Evolutionary conservation across 1,140 invertebrate species (phyloP).

Genomic region (Drosophila varians): DNA sequence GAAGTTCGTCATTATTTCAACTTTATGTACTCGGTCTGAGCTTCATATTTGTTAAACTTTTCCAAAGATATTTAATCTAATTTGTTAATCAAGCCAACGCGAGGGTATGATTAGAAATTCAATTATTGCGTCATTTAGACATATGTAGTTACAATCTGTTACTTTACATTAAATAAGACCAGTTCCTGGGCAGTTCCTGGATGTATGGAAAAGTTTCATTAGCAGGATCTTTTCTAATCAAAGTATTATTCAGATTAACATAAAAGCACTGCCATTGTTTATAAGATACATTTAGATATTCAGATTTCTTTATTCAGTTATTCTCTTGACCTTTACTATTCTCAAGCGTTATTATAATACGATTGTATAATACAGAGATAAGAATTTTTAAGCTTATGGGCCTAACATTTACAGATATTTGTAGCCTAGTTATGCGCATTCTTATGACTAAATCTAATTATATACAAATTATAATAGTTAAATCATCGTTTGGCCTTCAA

Average conservation of each 20-base stretch:
- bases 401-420: conserved; percentile 55
- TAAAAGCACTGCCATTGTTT: neutral
- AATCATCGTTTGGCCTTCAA: conserved; percentile 9
- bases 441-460: conserved; percentile 26
- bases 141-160: neutral
- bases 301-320: conserved; percentile 30
- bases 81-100: neutral
- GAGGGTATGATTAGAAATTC: neutral
- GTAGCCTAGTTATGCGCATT: conserved; percentile 24
- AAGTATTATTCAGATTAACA: neutral
- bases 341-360: conserved; percentile 34
- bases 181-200: neutral
- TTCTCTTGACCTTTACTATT: conserved; percentile 30
- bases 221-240: neutral
- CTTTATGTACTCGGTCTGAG: conserved; percentile 15
- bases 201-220: neutral
- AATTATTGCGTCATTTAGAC: neutral
- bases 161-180: neutral
- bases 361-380: conserved; percentile 18
- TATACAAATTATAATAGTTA: conserved; percentile 44
- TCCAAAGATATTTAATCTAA: neutral
- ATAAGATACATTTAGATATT: neutral
- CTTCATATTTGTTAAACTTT: neutral
- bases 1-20: conserved; percentile 19
- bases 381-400: conserved; percentile 23